Percentiles rank a stretch among this genome's conserved stretches.
Evolutionary conservation across 2,113 vertebrate genomes (phyloP).

Genomic region (Sylvia atricapilla): DNA sequence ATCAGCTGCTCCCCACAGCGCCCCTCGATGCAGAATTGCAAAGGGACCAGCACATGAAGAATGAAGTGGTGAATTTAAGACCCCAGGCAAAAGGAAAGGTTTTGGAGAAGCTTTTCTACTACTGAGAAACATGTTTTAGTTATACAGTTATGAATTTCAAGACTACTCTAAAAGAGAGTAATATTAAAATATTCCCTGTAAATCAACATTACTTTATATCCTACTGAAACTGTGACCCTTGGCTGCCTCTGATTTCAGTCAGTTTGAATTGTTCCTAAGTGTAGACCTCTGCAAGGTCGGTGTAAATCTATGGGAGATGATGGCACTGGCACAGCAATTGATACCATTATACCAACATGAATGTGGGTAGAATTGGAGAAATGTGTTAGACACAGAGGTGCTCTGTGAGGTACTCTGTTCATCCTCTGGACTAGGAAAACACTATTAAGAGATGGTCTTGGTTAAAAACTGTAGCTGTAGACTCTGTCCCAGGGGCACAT

Average conservation of each 20-base stretch:
- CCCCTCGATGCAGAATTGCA: neutral
- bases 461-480: neutral
- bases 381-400: neutral
- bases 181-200: neutral
- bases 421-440: neutral
- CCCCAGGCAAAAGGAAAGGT: neutral
- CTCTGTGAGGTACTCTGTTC: neutral
- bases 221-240: neutral
- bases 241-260: neutral
- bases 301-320: neutral
- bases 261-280: neutral
- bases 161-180: neutral
- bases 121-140: neutral
- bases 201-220: neutral
- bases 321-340: neutral
- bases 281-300: neutral
- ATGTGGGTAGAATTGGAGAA: neutral
- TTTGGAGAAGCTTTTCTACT: neutral
- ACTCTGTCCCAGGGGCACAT: neutral
- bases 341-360: neutral
- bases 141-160: neutral
- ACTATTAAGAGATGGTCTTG: neutral
- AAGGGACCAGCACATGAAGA: accelerated
- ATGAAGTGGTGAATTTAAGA: neutral
- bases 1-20: neutral